A percentile compares a stretch with the other conserved stretches of the same genome.
Conservation (phyloP, 2,113 vertebrate species). For the Trinectes maculatus region DNA sequence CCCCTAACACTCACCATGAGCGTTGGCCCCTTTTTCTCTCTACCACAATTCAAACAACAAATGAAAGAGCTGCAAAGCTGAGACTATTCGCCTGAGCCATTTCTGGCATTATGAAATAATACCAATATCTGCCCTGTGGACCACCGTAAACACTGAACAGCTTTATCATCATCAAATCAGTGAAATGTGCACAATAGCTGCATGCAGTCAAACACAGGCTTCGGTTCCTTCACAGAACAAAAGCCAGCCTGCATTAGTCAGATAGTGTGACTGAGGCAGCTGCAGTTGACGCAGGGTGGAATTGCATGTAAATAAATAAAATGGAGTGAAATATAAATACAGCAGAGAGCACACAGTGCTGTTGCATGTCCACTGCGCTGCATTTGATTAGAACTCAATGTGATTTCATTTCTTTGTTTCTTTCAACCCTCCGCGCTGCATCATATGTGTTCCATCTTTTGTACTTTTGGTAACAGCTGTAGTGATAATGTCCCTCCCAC, state of each 20-base stretch:
- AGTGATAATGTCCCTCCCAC: conserved; percentile 2
- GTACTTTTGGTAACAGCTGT: neutral
- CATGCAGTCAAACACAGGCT: too few relatives aligned
- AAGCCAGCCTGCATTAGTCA: conserved; percentile 40
- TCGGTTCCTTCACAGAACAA: too few relatives aligned
- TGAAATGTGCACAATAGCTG: too few relatives aligned
- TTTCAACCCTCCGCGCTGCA: neutral
- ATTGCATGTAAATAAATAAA: conserved; percentile 1
- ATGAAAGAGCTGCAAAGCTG: conserved; percentile 48
- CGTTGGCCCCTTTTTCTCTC: conserved; percentile 40
- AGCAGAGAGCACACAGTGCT: neutral
- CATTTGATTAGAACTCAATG: conserved; percentile 8
- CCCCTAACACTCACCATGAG: conserved; percentile 43
- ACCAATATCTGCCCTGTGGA: conserved; percentile 47
- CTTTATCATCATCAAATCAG: too few relatives aligned
- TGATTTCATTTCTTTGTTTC: conserved; percentile 3
- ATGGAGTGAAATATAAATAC: conserved; percentile 8
- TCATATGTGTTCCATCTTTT: conserved; percentile 17
- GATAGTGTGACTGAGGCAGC: neutral
- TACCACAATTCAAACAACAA: conserved; percentile 47
- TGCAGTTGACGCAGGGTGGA: conserved; percentile 1
- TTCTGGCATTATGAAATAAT: conserved; percentile 55
- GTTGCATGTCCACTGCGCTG: neutral
- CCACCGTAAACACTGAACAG: conserved; percentile 44
- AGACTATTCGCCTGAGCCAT: conserved; percentile 19